Evolutionary conservation across 2,113 vertebrate genomes (phyloP), one percentile per base, ranked within the genome.

Genomic region (Aphyosemion australe): DNA sequence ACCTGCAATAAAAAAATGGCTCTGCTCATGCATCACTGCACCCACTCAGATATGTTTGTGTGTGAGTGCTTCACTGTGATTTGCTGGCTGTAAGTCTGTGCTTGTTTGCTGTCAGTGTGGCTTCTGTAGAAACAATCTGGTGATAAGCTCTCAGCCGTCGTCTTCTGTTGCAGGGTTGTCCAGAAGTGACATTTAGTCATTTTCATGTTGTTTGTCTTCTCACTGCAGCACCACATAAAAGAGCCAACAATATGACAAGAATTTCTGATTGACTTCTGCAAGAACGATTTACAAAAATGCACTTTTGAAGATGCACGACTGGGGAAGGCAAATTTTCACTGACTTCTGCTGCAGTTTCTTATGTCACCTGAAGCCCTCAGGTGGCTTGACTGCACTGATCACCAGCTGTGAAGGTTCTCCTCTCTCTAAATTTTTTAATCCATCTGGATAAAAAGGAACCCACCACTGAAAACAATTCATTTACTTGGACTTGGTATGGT

Each of bases 51-150:
- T 19, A 11, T 42, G 19, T 56, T 19, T 54, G 43, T 42, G 15
- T 14, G 4, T 51, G 54, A 57, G 34, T 16, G 46, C 14, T 65
- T 51, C 2, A 5, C 19, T 45, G 37, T 50, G 54, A 43, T 59
- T 41, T n/a, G 39, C 37, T 50, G 26, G 45, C 11, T 48, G 41
- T 19, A 57, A 20, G 4, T 15, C 31, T 48, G 16, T 34, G 18
- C 34, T 58, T 26, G 41, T 26, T 21, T 43, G 20, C 41, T 45
- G 41, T 58, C 41, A 58, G 56, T 15, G 1, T 16, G 4, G 49
- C 56, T 69, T 37, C 48, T 37, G 66, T 47, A 59, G 37, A 19
- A 48, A 47, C 21, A 32, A 34, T 19, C 55, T 43, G 55, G 50
- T 2, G 26, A 50, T 59, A 50, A 61, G 59, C 59, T 61, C 18